These are phyloP conservation scores for Anthopleura sola DNA, from an alignment of 64 coral and sea anemone species.

Conservation along the genomic window DNA sequence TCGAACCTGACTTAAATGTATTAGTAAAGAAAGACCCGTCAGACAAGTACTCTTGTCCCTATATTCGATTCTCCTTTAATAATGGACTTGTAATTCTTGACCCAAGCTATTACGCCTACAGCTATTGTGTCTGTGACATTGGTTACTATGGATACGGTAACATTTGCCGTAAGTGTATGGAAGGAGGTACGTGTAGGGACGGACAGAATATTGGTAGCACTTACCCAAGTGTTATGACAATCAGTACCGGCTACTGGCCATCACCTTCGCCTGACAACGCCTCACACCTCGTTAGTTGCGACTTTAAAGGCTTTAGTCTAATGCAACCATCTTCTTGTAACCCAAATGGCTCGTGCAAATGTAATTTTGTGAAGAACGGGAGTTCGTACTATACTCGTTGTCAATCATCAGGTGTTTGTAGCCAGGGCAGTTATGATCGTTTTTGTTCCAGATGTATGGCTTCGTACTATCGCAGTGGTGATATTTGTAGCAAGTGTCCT, in stretches of 20 bases:
- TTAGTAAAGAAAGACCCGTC: not conserved
- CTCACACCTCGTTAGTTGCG: constrained; percentile 63
- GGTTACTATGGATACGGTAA: constrained; percentile 56
- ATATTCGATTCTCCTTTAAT: constrained; percentile 47
- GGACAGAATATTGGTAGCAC: not conserved
- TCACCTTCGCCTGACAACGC: constrained; percentile 49
- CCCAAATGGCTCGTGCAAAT: constrained; percentile 53
- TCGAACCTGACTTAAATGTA: constrained; percentile 17
- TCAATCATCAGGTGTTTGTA: constrained; percentile 48
- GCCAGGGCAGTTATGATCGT: constrained; percentile 56
- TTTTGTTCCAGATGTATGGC: constrained; percentile 67
- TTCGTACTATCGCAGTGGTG: constrained; percentile 55
- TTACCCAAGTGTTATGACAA: constrained; percentile 45
- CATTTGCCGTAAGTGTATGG: constrained; percentile 62
- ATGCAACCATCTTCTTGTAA: constrained; percentile 44
- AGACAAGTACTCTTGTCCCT: constrained; percentile 54
- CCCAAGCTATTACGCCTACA: constrained; percentile 59
- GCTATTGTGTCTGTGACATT: constrained; percentile 64
- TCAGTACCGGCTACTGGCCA: constrained; percentile 61
- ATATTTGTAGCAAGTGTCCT: constrained; percentile 50
- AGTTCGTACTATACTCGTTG: constrained; percentile 30
- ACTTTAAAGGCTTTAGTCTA: not conserved
- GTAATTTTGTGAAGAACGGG: constrained; percentile 11
- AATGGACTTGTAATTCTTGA: constrained; percentile 62
- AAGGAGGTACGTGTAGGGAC: constrained; percentile 32